Evolutionary conservation across 2,888 invertebrate genomes (phyloP).

Genomic region (Poecilus cupreus): DNA sequence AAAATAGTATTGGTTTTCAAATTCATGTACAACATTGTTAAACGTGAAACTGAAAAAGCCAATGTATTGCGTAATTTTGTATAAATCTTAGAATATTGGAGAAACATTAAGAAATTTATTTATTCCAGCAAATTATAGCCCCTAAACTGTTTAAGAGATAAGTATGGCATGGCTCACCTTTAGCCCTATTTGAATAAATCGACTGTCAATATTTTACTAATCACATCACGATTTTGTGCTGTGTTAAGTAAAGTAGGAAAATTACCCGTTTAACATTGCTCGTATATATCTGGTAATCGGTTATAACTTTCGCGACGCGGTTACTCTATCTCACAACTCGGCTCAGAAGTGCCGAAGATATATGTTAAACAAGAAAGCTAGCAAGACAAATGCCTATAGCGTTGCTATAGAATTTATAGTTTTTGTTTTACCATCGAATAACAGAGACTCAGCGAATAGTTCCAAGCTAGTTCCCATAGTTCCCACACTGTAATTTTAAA

Average conservation of each 20-base stretch:
- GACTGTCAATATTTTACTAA: slow-evolving; percentile 30
- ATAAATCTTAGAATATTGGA: too few relatives aligned
- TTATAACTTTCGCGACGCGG: slow-evolving; percentile 38
- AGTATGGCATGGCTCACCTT: slow-evolving; percentile 5
- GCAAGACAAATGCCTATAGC: slow-evolving; percentile 55
- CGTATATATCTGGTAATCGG: slow-evolving; percentile 37
- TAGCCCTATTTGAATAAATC: slow-evolving; percentile 26
- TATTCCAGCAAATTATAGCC: not conserved
- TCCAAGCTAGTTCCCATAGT: slow-evolving; percentile 22
- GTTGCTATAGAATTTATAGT: slow-evolving; percentile 46
- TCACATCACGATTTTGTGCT: slow-evolving; percentile 22
- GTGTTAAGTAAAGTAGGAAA: slow-evolving; percentile 31
- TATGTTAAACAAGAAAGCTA: slow-evolving; percentile 55
- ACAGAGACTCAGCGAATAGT: slow-evolving; percentile 15
- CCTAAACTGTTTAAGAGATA: not conserved
- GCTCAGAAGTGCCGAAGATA: slow-evolving; percentile 53
- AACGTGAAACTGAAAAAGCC: too few relatives aligned
- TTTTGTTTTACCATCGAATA: slow-evolving; percentile 48
- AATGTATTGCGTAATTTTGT: not conserved
- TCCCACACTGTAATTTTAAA: slow-evolving; percentile 49
- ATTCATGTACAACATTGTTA: too few relatives aligned
- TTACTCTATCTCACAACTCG: not conserved
- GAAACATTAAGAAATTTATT: not conserved
- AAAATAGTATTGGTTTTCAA: too few relatives aligned
- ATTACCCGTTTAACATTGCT: slow-evolving; percentile 7